A percentile compares a stretch with the other conserved stretches of the same genome.
Evolutionary conservation across 2,113 vertebrate genomes (phyloP).

Genomic region (Sprattus sprattus): DNA sequence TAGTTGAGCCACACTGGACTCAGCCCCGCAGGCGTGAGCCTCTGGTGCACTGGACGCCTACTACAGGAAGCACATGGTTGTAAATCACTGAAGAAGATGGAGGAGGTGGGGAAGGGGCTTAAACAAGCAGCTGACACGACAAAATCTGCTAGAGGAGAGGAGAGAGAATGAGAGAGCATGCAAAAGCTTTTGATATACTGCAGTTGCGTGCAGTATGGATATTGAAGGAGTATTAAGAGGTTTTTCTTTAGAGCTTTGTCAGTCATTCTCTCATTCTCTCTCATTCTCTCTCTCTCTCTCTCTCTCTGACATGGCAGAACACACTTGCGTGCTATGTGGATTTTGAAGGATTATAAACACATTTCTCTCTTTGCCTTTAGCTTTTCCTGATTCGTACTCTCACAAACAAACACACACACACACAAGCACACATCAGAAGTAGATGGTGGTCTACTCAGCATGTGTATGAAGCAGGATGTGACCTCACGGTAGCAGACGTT

Average conservation of each 20-base stretch:
- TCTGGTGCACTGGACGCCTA: neutral
- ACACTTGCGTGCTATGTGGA: neutral
- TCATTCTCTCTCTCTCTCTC: too few species aligned
- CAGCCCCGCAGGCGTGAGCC: neutral
- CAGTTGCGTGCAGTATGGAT: neutral
- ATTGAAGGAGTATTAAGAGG: neutral
- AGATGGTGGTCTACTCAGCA: neutral
- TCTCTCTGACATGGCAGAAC: neutral
- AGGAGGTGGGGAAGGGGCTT: neutral
- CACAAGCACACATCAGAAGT: neutral
- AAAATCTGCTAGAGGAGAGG: neutral
- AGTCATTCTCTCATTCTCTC: neutral
- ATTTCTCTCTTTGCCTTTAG: neutral
- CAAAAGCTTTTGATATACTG: neutral
- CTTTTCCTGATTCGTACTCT: neutral
- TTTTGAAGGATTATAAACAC: neutral
- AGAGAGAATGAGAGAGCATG: neutral
- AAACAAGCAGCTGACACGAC: neutral
- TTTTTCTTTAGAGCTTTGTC: neutral
- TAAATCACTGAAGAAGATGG: neutral
- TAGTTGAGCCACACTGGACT: neutral
- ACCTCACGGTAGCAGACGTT: neutral
- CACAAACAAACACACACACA: constrained; percentile 27
- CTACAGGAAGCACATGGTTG: neutral
- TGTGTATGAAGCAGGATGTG: neutral